These are phyloP conservation scores for Calyptomena viridis DNA, from an alignment of 2,113 vertebrate species.

Conservation along the genomic window DNA sequence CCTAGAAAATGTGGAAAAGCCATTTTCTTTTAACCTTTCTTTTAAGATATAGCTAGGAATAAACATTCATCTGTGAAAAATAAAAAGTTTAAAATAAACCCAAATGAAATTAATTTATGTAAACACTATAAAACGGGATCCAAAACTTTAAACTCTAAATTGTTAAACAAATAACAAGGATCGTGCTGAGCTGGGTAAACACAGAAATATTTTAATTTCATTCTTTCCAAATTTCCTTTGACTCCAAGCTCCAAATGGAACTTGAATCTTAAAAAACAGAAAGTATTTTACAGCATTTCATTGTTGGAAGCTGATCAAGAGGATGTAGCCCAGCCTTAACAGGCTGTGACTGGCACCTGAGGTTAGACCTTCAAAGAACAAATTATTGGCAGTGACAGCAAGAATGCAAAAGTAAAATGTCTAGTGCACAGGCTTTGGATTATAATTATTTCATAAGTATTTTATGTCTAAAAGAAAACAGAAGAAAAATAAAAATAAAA, in stretches of 20 bases:
- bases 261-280: background rate
- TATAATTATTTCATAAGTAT: background rate
- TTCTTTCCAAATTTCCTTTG: constrained; percentile 49
- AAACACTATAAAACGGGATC: background rate
- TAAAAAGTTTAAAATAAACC: background rate
- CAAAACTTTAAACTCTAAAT: background rate
- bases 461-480: background rate
- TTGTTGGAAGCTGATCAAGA: background rate
- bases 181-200: background rate
- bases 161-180: background rate
- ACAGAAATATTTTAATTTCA: constrained; percentile 23
- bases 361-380: constrained; percentile 21
- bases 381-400: background rate
- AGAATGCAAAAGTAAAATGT: constrained; percentile 8
- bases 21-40: background rate
- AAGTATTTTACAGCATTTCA: constrained; percentile 11
- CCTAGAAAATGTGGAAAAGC: background rate
- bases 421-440: background rate
- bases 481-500: background rate
- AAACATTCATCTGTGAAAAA: background rate
- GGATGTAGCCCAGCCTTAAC: background rate
- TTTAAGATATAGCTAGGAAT: background rate
- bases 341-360: background rate
- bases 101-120: background rate
- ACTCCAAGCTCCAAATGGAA: constrained; percentile 26